Evolutionary conservation across 2,888 invertebrate genomes (phyloP).

Genomic region (Erynnis tages): DNA sequence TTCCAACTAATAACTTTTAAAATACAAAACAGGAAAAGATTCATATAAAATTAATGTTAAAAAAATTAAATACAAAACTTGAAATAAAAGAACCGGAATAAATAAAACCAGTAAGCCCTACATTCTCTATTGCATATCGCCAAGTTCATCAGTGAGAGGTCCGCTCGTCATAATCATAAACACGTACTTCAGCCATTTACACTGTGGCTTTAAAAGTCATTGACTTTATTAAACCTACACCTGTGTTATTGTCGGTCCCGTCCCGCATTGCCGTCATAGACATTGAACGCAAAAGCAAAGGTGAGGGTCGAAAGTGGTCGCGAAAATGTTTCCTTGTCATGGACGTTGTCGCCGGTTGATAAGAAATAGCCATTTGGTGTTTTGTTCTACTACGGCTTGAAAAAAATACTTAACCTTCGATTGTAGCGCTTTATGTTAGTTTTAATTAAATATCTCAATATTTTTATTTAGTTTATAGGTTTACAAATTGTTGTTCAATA

Average conservation of each 20-base stretch:
- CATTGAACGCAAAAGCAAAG: conserved; percentile 8
- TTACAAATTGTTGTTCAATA: no score
- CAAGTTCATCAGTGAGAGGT: conserved; percentile 54
- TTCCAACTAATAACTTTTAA: no score
- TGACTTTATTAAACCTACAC: not conserved
- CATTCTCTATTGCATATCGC: conserved; percentile 46
- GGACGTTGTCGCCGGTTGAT: conserved; percentile 16
- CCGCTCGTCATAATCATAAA: conserved; percentile 45
- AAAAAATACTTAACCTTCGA: no score
- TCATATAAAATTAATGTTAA: no score
- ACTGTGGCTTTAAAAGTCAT: conserved; percentile 37
- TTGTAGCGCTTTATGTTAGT: not conserved
- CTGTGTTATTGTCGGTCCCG: not conserved
- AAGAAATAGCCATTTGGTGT: not conserved
- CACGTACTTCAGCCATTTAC: conserved; percentile 47
- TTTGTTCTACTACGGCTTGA: not conserved
- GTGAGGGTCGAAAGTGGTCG: conserved; percentile 37
- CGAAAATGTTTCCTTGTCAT: conserved; percentile 48
- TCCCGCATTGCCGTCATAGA: not conserved
- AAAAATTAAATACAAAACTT: no score
- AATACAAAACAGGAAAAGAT: no score
- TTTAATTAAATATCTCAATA: no score
- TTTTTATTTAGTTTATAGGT: no score
- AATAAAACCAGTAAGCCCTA: conserved; percentile 29
- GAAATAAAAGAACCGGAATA: no score